These are phyloP conservation scores for Xenopus laevis DNA, from an alignment of 2,113 vertebrate species.

Conservation along the genomic window DNA sequence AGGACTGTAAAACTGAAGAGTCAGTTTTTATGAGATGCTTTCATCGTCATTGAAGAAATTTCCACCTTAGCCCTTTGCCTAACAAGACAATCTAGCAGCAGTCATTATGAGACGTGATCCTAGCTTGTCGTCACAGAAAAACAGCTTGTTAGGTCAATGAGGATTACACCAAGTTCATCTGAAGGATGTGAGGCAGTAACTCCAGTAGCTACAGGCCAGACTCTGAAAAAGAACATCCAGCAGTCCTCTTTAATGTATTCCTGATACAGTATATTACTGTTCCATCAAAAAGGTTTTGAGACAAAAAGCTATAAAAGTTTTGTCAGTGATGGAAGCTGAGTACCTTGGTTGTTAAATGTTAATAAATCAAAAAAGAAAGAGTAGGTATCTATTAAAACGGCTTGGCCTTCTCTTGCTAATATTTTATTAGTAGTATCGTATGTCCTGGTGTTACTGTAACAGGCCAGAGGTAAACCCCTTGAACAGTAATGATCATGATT, in stretches of 20 bases:
- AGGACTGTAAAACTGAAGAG: constrained; percentile 61
- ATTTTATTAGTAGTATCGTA: no score
- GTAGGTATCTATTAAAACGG: no score
- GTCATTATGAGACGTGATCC: constrained; percentile 63
- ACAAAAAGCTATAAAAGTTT: constrained; percentile 4
- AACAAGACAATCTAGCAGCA: constrained; percentile 69
- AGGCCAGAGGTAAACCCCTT: no score
- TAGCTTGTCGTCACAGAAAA: constrained; percentile 62
- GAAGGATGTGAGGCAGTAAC: constrained; percentile 57
- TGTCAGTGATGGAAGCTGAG: constrained; percentile 4
- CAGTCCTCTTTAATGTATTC: background rate
- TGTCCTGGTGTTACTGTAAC: no score
- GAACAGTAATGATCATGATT: no score
- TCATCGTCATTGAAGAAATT: constrained; percentile 68
- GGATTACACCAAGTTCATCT: constrained; percentile 59
- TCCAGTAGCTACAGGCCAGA: constrained; percentile 51
- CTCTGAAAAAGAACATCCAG: constrained; percentile 45
- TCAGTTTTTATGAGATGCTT: constrained; percentile 69
- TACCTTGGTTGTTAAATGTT: background rate
- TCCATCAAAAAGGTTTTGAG: constrained; percentile 7
- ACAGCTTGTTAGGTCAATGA: constrained; percentile 65
- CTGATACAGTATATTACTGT: constrained; percentile 14
- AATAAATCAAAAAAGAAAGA: background rate
- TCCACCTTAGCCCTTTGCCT: constrained; percentile 69
- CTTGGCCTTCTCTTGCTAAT: no score